Percentiles rank a stretch among this genome's conserved stretches.
phyloP scores from a whole-genome alignment of 2,888 invertebrate genomes.

The Dugesia japonica region DNA sequence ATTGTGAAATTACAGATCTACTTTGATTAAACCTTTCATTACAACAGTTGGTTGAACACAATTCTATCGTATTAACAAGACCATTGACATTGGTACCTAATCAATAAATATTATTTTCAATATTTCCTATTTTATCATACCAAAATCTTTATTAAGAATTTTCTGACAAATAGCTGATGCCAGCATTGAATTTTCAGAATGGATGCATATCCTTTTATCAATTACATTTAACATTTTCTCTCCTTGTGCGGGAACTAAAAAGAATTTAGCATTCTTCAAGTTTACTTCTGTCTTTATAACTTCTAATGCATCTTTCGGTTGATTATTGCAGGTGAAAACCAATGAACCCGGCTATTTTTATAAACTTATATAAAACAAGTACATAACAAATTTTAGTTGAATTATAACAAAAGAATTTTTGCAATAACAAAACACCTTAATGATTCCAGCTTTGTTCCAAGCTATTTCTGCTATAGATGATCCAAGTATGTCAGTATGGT shows the following conservation, averaged over 20 bases:
- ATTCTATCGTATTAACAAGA: too few species aligned
- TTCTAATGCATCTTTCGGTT: not conserved
- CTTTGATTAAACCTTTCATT: too few species aligned
- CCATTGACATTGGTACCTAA: too few species aligned
- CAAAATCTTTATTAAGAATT: not conserved
- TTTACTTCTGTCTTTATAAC: not conserved
- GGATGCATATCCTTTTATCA: not conserved
- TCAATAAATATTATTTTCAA: too few species aligned
- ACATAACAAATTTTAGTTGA: too few species aligned
- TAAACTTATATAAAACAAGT: too few species aligned
- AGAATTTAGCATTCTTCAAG: not conserved
- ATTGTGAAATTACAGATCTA: too few species aligned
- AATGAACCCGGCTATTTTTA: not conserved
- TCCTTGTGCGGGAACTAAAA: not conserved
- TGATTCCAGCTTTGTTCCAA: slow-evolving; percentile 82
- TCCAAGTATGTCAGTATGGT: slow-evolving; percentile 72
- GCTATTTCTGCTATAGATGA: slow-evolving; percentile 70
- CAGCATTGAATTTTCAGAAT: not conserved
- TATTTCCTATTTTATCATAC: too few species aligned
- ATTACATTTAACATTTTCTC: not conserved
- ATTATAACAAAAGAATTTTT: too few species aligned
- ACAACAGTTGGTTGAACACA: too few species aligned
- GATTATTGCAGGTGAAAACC: not conserved
- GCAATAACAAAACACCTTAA: too few species aligned
- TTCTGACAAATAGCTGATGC: not conserved